Conservation (phyloP, 2,113 vertebrate genomes). For the Cheilinus undulatus region DNA sequence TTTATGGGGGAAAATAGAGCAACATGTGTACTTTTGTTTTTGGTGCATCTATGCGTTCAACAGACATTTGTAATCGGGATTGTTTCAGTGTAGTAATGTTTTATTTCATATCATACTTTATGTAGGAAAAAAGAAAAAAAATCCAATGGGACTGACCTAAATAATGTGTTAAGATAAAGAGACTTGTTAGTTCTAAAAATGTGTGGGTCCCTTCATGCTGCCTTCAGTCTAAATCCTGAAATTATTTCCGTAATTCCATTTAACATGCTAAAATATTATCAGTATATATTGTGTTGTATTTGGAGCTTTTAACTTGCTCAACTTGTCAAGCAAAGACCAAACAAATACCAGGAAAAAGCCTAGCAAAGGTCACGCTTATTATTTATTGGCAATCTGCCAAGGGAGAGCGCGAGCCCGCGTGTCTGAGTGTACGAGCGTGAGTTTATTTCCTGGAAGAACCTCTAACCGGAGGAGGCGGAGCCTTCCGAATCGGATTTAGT, state of each 20-base stretch:
- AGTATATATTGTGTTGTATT: conserved; percentile 16
- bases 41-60: no score
- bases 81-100: no score
- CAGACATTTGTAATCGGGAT: no score
- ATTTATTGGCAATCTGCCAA: conserved; percentile 82
- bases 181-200: neutral
- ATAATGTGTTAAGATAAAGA: no score
- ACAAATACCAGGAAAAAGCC: conserved; percentile 87
- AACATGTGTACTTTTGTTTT: no score
- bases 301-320: conserved; percentile 75
- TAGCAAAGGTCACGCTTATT: conserved; percentile 83
- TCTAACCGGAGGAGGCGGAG: conserved; percentile 79
- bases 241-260: neutral
- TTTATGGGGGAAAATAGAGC: no score
- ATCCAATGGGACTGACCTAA: no score
- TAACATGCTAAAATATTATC: neutral
- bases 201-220: neutral
- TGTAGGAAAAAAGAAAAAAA: no score
- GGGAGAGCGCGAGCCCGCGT: conserved; percentile 56
- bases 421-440: conserved; percentile 46
- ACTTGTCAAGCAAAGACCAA: conserved; percentile 80
- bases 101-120: no score
- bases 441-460: conserved; percentile 81
- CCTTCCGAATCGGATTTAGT: conserved; percentile 79
- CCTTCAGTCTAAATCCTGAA: neutral